These are phyloP conservation scores for Pangasianodon gigas DNA, from an alignment of 2,113 vertebrate species.

Conservation along the genomic window DNA sequence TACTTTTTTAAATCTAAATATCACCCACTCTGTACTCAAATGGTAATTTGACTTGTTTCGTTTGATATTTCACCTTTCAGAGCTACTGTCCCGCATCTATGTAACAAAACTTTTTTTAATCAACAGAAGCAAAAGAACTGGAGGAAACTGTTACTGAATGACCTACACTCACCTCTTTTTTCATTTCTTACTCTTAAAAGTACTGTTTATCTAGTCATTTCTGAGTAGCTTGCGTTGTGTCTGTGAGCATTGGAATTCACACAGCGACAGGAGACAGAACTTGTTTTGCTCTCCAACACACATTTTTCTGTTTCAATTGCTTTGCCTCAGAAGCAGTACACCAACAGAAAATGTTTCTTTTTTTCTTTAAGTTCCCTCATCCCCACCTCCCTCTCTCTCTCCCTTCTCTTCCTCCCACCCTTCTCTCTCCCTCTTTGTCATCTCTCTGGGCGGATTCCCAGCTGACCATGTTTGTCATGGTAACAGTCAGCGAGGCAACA, in stretches of 20 bases:
- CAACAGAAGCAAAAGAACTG: slow-evolving; percentile 14
- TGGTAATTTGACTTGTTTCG: background rate
- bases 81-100: background rate
- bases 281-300: slow-evolving; percentile 42
- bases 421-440: slow-evolving; percentile 64
- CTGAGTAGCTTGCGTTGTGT: background rate
- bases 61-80: slow-evolving; percentile 6
- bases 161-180: background rate
- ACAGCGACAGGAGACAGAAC: slow-evolving; percentile 23
- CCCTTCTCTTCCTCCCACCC: slow-evolving; percentile 19
- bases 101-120: slow-evolving; percentile 15
- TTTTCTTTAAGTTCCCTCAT: slow-evolving; percentile 44
- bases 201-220: background rate
- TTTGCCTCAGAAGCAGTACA: slow-evolving; percentile 39
- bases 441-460: slow-evolving; percentile 79
- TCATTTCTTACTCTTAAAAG: background rate
- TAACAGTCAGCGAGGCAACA: slow-evolving; percentile 76
- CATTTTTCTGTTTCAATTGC: slow-evolving; percentile 38
- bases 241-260: slow-evolving; percentile 44
- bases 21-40: background rate
- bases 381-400: slow-evolving; percentile 14
- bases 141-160: background rate
- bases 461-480: slow-evolving; percentile 80
- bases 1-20: background rate
- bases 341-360: slow-evolving; percentile 18